Base-by-base conservation (phyloP, 2,797 vertebrate species). In the Syngnathus rostellatus region DNA sequence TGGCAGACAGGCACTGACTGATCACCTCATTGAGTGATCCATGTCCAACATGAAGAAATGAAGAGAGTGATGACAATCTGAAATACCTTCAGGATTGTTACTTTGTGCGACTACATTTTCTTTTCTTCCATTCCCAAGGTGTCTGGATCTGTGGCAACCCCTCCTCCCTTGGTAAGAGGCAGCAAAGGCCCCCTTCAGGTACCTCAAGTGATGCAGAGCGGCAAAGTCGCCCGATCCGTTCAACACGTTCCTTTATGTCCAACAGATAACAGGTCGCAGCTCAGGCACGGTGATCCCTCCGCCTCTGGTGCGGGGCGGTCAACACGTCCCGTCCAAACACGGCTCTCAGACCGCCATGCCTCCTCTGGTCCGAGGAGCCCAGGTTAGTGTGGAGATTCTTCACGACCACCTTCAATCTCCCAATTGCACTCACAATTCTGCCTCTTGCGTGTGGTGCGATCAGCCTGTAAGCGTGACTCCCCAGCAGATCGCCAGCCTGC, bases 301-400 rank as follows among this genome's bases (percentile, higher is more conserved):
- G 21, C 97, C 97, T 0, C 78, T 99, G 89, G 94, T 99, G 71
- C 92, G 97, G 0, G 97, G 97, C 8, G 97, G 95, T 12, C 93
- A 95, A 68, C 94, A 95, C 63, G 57, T 87, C 48, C 89, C 90
- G 38, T 89, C 94, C 57, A 99, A 98, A 77, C 93, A 94, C 64
- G 94, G 87, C 83, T 87, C 95, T 1, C 94, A 97, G 83, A 93
- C 94, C 37, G 93, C 94, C 66, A 98, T 99, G 97, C 97, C 97
- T 0, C 94, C 95, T 0, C 87, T 99, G 31, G 95, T 99, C 78
- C 88, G 96, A 87, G 97, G 97, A 63, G 94, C 95, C 3, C 97
- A 97, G 94, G 96, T 98, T 62, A 87, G 90, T 69, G 37, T 38
- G 31, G 40, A 14, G 57, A 16, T 17, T 10, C 1, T 39, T 62